Evolutionary conservation across 2,797 vertebrate genomes (phyloP), one percentile per base, ranked within the genome.

Genomic region (Clarias fuscus): DNA sequence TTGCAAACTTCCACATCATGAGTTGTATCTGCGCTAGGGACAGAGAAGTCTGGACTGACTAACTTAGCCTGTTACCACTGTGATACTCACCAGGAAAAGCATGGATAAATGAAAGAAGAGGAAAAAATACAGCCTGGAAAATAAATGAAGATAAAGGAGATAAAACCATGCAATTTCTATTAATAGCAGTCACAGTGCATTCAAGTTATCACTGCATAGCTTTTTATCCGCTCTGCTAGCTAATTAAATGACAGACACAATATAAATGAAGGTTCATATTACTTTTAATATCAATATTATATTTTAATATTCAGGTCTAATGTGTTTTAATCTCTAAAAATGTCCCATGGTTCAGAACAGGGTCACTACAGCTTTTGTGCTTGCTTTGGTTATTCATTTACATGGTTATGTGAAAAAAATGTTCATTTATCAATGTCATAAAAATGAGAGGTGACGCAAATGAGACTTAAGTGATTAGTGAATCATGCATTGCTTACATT

Each of bases 401-500:
- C 17, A 80, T 40, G 7, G 24, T 18, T 43, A 43, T 17, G 78
- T n/a, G 33, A 40, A 40, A 17, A 53, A 64, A 40, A 58, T 10
- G 22, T 56, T 30, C 1, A 59, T 56, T 30, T 20, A 22, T 56
- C 56, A 22, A 22, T 22, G 58, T 70, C 13, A 81, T 20, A 40
- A 77, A 30, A 24, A 27, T 4, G 15, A 24, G 24, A 67, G 33
- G 48, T 43, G 65, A 88, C 15, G 43, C 83, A 72, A 8, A 62
- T 27, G 13, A 27, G 37, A 81, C 62, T 65, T 61, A 24, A 24
- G 58, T 76, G 73, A 58, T 76, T 56, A 76, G 7, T 64, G 59
- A 80, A 43, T 64, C 22, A 80, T 64, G n/a, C 77, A 59, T 80
- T 40, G 20, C 53, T 75, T 56, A 85, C 61, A 82, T 79, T 85